Conservation (phyloP, 2,797 vertebrate species). For the Rhyacichthys aspro region DNA sequence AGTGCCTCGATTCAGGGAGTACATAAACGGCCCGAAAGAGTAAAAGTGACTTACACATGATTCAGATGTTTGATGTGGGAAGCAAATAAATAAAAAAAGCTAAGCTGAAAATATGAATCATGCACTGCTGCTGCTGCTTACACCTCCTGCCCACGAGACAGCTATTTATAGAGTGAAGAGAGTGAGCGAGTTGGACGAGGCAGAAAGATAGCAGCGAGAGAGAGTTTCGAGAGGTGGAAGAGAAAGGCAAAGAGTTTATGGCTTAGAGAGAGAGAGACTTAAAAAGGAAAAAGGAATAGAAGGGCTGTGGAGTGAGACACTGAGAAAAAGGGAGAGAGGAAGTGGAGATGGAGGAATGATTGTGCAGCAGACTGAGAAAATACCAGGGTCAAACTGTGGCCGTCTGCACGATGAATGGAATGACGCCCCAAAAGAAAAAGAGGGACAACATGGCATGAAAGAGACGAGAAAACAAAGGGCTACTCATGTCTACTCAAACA, state of each 20-base stretch:
- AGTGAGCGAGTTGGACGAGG: constrained; percentile 7
- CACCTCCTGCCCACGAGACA: constrained; percentile 62
- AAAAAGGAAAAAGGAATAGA: constrained; percentile 4
- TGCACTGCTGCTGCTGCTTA: constrained; percentile 44
- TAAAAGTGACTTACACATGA: constrained; percentile 38
- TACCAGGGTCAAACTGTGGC: constrained; percentile 47
- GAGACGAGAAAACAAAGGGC: background rate
- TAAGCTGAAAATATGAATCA: constrained; percentile 56
- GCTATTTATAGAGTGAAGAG: constrained; percentile 66
- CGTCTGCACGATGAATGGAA: constrained; percentile 31
- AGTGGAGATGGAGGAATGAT: constrained; percentile 31
- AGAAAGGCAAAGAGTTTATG: constrained; percentile 29
- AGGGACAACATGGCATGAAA: constrained; percentile 3
- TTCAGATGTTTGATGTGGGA: constrained; percentile 41
- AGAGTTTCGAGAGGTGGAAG: constrained; percentile 38
- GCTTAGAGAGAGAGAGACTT: background rate
- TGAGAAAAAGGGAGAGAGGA: constrained; percentile 10
- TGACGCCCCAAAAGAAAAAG: constrained; percentile 15
- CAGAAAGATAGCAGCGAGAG: constrained; percentile 18
- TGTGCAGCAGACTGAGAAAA: constrained; percentile 62
- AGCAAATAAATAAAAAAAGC: constrained; percentile 44
- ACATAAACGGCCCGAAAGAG: constrained; percentile 25
- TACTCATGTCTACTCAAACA: too few species aligned
- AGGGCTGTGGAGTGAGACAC: constrained; percentile 1
- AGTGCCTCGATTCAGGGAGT: constrained; percentile 27